These are phyloP conservation scores for Hesperophylax magnus DNA, from an alignment of 1,140 invertebrate genomes.

Conservation along the genomic window DNA sequence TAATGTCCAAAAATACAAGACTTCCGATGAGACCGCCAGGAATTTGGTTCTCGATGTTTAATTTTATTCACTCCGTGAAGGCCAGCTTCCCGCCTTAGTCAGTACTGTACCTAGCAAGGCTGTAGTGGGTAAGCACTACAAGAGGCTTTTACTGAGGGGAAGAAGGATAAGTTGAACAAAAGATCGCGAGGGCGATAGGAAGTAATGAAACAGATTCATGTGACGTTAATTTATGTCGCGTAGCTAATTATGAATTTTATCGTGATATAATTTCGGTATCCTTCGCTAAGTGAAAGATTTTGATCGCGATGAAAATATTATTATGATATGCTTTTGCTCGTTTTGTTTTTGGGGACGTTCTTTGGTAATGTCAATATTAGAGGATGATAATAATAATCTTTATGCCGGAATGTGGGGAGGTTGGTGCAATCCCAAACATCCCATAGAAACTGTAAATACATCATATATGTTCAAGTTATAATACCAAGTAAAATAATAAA, in stretches of 20 bases:
- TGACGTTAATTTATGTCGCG: background rate
- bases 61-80: constrained; percentile 16
- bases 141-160: constrained; percentile 6
- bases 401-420: no score
- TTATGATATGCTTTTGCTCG: no score
- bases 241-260: background rate
- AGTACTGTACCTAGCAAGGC: no score
- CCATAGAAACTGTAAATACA: no score
- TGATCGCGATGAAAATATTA: no score
- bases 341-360: no score
- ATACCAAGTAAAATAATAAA: no score
- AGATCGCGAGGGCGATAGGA: constrained; percentile 16
- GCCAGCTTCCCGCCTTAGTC: background rate
- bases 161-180: constrained; percentile 10
- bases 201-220: constrained; percentile 9
- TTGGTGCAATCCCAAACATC: no score
- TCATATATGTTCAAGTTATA: no score
- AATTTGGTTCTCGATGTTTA: background rate
- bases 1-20: background rate
- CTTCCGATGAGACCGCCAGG: background rate
- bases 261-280: no score
- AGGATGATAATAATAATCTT: background rate
- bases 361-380: background rate
- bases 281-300: no score
- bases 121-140: background rate